These are phyloP conservation scores for Perizoma flavofasciatum DNA, from an alignment of 2,888 invertebrate species.

Conservation along the genomic window DNA sequence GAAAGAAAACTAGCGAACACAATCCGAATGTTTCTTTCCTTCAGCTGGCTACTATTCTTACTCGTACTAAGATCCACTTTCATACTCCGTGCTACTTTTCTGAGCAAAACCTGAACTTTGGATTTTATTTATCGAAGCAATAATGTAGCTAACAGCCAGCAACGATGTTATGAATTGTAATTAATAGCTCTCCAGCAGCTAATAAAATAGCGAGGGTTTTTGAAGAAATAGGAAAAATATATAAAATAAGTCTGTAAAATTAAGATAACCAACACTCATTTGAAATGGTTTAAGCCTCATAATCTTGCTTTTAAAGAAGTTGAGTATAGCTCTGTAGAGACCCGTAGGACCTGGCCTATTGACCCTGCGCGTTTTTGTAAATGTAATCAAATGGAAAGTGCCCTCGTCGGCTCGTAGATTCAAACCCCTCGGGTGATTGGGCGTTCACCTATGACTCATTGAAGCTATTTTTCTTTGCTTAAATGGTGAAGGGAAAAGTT, in stretches of 20 bases:
- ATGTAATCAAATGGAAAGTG: not conserved
- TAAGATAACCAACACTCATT: conserved; percentile 19
- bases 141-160: conserved; percentile 7
- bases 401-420: conserved; percentile 1
- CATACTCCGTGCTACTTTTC: not conserved
- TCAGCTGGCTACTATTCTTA: not conserved
- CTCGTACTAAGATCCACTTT: conserved; percentile 1
- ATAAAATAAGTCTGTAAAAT: conserved; percentile 17
- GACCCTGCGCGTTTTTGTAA: not conserved
- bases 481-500: conserved; percentile 1
- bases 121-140: not conserved
- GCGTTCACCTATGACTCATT: conserved; percentile 19
- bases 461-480: conserved; percentile 9
- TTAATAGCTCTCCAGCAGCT: conserved; percentile 29
- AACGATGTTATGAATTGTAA: conserved; percentile 36
- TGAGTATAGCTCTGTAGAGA: not conserved
- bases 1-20: not conserved
- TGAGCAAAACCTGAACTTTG: not conserved
- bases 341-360: conserved; percentile 8
- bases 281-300: conserved; percentile 6
- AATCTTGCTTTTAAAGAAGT: conserved; percentile 9
- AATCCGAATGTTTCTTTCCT: conserved; percentile 8
- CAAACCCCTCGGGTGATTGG: conserved; percentile 14
- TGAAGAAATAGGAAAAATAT: conserved; percentile 28
- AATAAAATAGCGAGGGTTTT: conserved; percentile 21